These are phyloP conservation scores for Coturnix japonica DNA, from an alignment of 2,113 vertebrate genomes.

Conservation along the genomic window DNA sequence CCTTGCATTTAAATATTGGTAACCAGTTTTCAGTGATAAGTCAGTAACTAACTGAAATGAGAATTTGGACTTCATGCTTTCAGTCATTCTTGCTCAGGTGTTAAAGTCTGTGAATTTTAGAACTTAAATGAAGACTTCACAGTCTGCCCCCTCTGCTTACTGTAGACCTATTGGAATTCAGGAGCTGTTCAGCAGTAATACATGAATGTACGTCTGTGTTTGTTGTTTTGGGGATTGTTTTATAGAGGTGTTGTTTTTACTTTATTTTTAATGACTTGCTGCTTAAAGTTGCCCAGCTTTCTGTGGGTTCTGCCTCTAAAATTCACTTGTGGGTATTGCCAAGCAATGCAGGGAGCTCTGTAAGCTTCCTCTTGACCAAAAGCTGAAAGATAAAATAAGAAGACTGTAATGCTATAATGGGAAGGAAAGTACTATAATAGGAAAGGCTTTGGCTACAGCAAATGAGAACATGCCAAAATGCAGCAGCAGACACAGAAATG, in stretches of 20 bases:
- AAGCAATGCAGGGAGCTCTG: neutral
- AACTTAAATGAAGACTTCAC: neutral
- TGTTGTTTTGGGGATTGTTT: neutral
- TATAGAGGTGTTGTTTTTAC: neutral
- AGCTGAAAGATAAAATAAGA: neutral
- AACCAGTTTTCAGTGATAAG: neutral
- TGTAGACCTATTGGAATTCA: neutral
- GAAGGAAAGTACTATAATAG: no score
- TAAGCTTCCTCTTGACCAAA: neutral
- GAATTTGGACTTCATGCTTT: neutral
- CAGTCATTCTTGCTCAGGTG: neutral
- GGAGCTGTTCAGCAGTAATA: neutral
- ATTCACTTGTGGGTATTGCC: neutral
- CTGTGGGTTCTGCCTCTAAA: neutral
- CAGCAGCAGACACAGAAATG: no score
- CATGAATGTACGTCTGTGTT: neutral
- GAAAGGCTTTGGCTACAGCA: no score
- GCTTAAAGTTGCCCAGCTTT: neutral
- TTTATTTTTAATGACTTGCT: neutral
- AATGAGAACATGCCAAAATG: no score
- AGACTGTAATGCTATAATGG: neutral
- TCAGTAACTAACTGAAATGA: neutral
- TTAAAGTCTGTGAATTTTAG: neutral
- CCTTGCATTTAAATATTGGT: neutral
- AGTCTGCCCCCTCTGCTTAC: neutral